A percentile compares a stretch with the other conserved stretches of the same genome.
phyloP scores from a whole-genome alignment of 2,113 vertebrate genomes.

The Tonatia bakeri region DNA sequence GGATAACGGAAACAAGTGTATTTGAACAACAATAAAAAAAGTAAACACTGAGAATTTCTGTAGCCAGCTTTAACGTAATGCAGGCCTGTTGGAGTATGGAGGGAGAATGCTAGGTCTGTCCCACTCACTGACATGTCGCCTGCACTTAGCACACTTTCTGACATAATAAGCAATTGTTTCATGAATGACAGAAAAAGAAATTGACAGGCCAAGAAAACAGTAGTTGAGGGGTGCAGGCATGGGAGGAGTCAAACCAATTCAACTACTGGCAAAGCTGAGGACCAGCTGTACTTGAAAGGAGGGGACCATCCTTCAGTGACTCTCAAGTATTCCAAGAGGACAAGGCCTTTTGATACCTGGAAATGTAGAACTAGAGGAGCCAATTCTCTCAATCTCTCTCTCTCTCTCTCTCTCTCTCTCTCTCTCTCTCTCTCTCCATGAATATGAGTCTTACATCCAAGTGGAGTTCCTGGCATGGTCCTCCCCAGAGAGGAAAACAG shows the following conservation, averaged over 20 bases:
- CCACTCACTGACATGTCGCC: neutral
- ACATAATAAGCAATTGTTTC: neutral
- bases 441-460: neutral
- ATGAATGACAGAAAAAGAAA: neutral
- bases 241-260: neutral
- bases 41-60: neutral
- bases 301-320: neutral
- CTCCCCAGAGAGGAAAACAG: slow-evolving; percentile 55
- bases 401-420: no score
- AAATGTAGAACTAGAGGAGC: neutral
- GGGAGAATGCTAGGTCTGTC: neutral
- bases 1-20: no score
- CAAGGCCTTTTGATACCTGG: neutral
- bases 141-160: neutral
- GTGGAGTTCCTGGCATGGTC: neutral
- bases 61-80: neutral
- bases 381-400: neutral
- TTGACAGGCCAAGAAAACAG: neutral
- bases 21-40: no score
- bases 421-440: neutral
- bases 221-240: neutral
- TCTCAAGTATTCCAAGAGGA: neutral
- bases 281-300: neutral
- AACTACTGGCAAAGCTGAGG: neutral
- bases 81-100: neutral